A percentile compares a stretch with the other conserved stretches of the same genome.
phyloP scores from a whole-genome alignment of 1,140 invertebrate genomes.

The Tribolium madens region DNA sequence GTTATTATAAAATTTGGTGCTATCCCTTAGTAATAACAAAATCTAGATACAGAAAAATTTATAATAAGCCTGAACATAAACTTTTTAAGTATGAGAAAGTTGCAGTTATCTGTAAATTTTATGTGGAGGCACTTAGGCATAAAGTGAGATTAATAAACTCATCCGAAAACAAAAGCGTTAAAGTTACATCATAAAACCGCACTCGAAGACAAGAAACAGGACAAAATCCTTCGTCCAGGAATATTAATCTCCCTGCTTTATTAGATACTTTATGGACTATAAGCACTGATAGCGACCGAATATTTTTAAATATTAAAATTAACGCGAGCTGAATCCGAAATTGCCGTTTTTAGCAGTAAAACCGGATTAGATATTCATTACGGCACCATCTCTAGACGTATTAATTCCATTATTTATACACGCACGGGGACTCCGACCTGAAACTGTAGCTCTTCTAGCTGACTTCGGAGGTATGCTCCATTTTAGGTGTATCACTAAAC shows the following conservation, averaged over 20 bases:
- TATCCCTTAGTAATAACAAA: too few relatives aligned
- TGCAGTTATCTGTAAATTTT: background rate
- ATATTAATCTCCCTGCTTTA: slow-evolving; percentile 47
- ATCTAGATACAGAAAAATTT: too few relatives aligned
- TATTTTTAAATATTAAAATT: slow-evolving; percentile 49
- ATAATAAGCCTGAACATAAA: too few relatives aligned
- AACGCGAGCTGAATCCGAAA: slow-evolving; percentile 42
- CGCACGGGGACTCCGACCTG: slow-evolving; percentile 1
- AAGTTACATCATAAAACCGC: slow-evolving; percentile 8
- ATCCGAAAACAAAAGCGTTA: background rate
- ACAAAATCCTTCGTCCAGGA: slow-evolving; percentile 18
- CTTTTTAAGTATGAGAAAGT: background rate
- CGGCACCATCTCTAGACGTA: slow-evolving; percentile 20
- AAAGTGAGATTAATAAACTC: background rate
- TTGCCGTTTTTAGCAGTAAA: slow-evolving; percentile 38
- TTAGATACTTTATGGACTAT: slow-evolving; percentile 47
- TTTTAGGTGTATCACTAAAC: slow-evolving; percentile 25
- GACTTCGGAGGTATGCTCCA: slow-evolving; percentile 12
- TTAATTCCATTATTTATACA: slow-evolving; percentile 44
- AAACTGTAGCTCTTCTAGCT: background rate
- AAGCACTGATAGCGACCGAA: slow-evolving; percentile 37
- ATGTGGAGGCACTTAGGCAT: background rate
- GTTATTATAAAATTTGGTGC: too few relatives aligned
- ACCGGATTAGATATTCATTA: slow-evolving; percentile 45
- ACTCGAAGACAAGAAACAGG: slow-evolving; percentile 16